Conservation (phyloP, 1,140 invertebrate genomes). For the Drosophila bipectinata region DNA sequence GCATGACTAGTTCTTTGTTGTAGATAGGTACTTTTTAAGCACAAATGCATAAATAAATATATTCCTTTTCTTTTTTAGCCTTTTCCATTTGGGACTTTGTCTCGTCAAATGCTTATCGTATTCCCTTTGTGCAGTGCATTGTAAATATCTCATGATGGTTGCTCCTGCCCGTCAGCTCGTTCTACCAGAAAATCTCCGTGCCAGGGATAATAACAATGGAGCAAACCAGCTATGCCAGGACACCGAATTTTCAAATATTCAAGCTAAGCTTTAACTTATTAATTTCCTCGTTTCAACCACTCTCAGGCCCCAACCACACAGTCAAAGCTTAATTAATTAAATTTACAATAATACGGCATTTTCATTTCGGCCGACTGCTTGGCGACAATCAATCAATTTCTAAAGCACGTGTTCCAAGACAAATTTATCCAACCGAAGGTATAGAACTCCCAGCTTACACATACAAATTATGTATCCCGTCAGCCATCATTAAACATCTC, state of each 20-base stretch:
- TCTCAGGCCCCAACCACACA: background rate
- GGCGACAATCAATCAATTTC: constrained; percentile 3
- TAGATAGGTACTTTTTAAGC: background rate
- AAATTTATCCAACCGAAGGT: constrained; percentile 2
- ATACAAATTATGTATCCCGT: constrained; percentile 2
- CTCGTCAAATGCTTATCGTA: constrained; percentile 5
- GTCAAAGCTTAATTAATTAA: constrained; percentile 3
- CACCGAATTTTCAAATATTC: background rate
- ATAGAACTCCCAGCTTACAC: background rate
- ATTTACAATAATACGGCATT: constrained; percentile 2
- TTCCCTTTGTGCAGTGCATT: constrained; percentile 5
- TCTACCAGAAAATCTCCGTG: background rate
- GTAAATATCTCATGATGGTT: background rate
- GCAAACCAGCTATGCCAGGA: background rate
- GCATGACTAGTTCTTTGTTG: background rate
- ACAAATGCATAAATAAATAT: constrained; percentile 6
- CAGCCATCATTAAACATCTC: constrained; percentile 1
- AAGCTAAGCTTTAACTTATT: background rate
- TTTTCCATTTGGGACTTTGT: background rate
- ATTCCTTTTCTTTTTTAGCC: background rate
- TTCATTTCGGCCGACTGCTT: background rate
- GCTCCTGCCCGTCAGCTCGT: background rate
- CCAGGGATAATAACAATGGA: background rate
- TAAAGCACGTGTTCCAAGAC: constrained; percentile 3
- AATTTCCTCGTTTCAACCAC: background rate